Percentiles rank a stretch among this genome's conserved stretches.
phyloP scores from a whole-genome alignment of 2,113 vertebrate species.

The Pontoporia blainvillei region DNA sequence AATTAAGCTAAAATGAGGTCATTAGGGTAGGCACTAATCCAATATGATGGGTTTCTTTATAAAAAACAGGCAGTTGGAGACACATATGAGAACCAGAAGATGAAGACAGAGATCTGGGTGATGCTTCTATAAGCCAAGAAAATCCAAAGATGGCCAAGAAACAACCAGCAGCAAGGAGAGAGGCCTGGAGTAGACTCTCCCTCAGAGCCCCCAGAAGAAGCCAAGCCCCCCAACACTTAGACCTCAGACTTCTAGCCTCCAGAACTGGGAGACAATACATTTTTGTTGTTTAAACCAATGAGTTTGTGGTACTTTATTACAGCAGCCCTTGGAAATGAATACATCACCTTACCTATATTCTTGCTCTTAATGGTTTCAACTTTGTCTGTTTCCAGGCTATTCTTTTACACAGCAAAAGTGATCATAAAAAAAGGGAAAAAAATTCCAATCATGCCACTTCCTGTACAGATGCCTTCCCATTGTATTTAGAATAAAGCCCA shows the following conservation, averaged over 20 bases:
- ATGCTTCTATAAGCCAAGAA: background rate
- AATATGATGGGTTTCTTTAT: background rate
- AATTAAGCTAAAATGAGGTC: background rate
- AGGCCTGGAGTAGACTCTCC: background rate
- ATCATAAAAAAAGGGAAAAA: background rate
- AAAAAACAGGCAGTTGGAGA: background rate
- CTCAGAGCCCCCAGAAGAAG: fast-evolving
- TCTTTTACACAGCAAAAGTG: background rate
- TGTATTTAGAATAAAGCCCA: background rate
- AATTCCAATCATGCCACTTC: background rate
- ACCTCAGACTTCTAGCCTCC: background rate
- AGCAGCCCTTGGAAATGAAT: background rate
- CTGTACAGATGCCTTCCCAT: background rate
- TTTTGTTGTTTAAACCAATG: background rate
- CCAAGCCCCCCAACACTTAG: fast-evolving
- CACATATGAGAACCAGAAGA: background rate
- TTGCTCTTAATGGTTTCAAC: background rate
- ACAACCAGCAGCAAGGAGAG: too few relatives aligned
- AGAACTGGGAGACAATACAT: background rate
- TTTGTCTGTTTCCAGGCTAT: background rate
- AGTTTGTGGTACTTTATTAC: background rate
- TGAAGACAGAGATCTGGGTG: background rate
- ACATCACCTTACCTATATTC: too few relatives aligned
- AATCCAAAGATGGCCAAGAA: background rate
- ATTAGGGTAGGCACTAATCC: background rate